phyloP scores from a whole-genome alignment of 2,113 vertebrate genomes.

The Natator depressus region DNA sequence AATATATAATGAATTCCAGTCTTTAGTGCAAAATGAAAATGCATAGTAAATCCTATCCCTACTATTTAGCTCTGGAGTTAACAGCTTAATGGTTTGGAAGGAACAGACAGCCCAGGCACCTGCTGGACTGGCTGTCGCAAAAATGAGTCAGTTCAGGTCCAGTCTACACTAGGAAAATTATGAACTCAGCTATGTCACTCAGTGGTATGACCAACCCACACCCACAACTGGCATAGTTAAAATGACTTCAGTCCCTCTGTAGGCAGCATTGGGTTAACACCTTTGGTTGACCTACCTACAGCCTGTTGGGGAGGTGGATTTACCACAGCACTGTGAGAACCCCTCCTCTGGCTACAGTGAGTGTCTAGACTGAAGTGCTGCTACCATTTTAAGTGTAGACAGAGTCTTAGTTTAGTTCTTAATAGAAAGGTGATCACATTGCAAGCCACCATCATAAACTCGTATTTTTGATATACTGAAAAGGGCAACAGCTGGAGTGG shows the following conservation, averaged over 20 bases:
- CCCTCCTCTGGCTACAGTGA: too few species aligned
- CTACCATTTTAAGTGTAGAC: neutral
- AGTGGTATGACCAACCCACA: neutral
- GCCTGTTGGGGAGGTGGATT: neutral
- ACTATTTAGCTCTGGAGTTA: neutral
- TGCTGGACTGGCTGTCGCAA: fast-evolving
- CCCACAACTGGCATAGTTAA: neutral
- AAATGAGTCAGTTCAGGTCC: neutral
- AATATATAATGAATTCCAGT: neutral
- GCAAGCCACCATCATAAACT: neutral
- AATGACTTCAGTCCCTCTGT: neutral
- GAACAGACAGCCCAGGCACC: neutral
- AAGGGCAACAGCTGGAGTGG: neutral
- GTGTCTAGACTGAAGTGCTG: too few species aligned
- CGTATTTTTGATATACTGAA: neutral
- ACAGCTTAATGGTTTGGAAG: neutral
- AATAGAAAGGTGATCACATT: neutral
- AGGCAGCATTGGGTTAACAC: neutral
- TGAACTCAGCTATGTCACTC: too few species aligned
- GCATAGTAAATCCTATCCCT: neutral
- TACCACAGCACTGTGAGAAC: neutral
- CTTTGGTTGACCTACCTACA: neutral
- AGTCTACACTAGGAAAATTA: neutral
- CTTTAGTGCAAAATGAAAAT: neutral
- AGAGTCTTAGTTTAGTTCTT: neutral